Evolutionary conservation across 2,888 invertebrate genomes (phyloP).

Genomic region (Seira sanloemensis): DNA sequence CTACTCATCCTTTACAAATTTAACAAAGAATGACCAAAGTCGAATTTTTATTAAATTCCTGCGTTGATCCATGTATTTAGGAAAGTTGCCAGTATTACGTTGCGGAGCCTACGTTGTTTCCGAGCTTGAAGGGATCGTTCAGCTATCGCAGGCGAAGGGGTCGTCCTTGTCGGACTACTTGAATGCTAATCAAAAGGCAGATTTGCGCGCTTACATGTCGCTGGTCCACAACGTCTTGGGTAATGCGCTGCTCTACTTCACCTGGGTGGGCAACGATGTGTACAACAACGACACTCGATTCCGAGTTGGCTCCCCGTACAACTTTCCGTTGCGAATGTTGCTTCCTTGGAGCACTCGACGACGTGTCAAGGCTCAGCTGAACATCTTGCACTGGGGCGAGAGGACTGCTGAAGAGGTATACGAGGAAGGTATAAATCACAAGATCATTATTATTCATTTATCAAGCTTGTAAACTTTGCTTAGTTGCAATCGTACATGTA

Average conservation of each 20-base stretch:
- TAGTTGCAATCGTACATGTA: slow-evolving; percentile 8
- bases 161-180: slow-evolving; percentile 84
- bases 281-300: slow-evolving; percentile 85
- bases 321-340: slow-evolving; percentile 92
- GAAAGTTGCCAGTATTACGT: slow-evolving; percentile 93
- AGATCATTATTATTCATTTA: background rate
- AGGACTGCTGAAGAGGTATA: slow-evolving; percentile 86
- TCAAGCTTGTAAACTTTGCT: background rate
- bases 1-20: no score
- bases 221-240: slow-evolving; percentile 91
- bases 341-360: slow-evolving; percentile 87
- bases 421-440: slow-evolving; percentile 59
- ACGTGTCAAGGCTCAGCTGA: slow-evolving; percentile 83
- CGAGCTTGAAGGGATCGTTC: slow-evolving; percentile 92
- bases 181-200: slow-evolving; percentile 86
- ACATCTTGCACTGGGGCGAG: slow-evolving; percentile 88
- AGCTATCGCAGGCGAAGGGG: slow-evolving; percentile 77
- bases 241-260: slow-evolving; percentile 81
- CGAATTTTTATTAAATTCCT: background rate
- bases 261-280: slow-evolving; percentile 70
- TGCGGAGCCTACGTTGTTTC: slow-evolving; percentile 92
- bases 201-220: slow-evolving; percentile 95
- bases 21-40: no score
- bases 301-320: slow-evolving; percentile 92
- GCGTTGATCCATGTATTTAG: slow-evolving; percentile 76